Evolutionary conservation across 2,888 invertebrate species (phyloP), one percentile per base, ranked within the genome.

Genomic region (Aphodius sticticus): DNA sequence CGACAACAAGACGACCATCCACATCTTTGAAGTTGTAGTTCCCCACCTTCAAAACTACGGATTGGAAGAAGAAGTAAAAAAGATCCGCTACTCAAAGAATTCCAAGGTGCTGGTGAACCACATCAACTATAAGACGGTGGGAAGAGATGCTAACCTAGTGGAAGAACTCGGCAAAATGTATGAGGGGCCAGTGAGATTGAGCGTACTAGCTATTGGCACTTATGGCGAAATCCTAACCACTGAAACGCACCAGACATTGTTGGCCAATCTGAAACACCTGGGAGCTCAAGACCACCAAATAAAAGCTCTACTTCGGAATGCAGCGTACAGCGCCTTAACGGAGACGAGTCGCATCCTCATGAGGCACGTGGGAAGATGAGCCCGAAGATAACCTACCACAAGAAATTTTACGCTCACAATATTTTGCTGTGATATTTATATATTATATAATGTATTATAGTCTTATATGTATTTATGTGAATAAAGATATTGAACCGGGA

Each of bases 31-130:
- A 53, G 53, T 53, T 0, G 53, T 53, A 12, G 53, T 53, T 9
- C 53, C 53, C 9, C 53, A 53, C 12, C 53, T 53, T 7, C 53
- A 53, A 53, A 53, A 53, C 6, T 53, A 1, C 1, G 53, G 9
- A 70, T 6, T 9, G 6, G 15, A 70, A 16, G 70, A 70, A 70
- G 70, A n/a, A 6, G 70, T 70, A 9, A 70, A 70, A 16, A 70
- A 70, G 16, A n/a, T n/a, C 78, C 78, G 5, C 82, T 81, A n/a
- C 79, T 82, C 0, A 80, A 79, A 36, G 82, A 70, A 70, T 70
- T 70, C 70, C 70, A 9, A 16, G 16, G 16, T 16, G n/a, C 70
- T 16, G n/a, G 70, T 70, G 6, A 16, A 70, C 12, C 70, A 70
- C 16, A 4, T 70, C n/a, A 70, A 70, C 16, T 70, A 70, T 1